Evolutionary conservation across 2,113 vertebrate genomes (phyloP), one percentile per base, ranked within the genome.

Genomic region (Anas platyrhynchos): DNA sequence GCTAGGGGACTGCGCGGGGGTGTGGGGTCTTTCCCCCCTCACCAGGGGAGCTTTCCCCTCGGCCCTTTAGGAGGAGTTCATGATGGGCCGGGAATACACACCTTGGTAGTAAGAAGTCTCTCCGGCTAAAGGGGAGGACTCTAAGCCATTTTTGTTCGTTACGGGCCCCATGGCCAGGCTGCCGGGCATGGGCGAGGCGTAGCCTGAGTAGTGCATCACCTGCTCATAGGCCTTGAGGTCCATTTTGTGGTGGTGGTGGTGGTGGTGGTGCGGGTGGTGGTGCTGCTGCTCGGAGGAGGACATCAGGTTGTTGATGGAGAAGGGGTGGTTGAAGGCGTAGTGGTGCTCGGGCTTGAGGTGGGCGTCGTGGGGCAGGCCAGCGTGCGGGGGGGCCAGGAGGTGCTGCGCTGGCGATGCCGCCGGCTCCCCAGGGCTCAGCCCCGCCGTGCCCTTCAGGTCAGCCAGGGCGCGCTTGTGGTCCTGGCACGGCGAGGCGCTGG

Each of bases 281-380:
- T 99, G 99, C 96, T 99, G 99, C 96, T 99, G 99, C 98, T 99
- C 99, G 3, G 99, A 98, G 27, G 99, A 99, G 23, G 99, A 99
- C 99, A 99, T 99, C 96, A 99, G 98, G 97, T 99, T 99, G 86
- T 99, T 99, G 97, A 99, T 99, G 96, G 99, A 99, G 98, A 99
- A 99, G 3, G 99, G 99, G 97, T 99, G 99, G 97, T 99, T 99
- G 98, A 99, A 99, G 89, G 99, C 99, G 94, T 99, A 99, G 98
- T 99, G 99, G 97, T 99, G 99, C 95, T 99, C 99, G 1, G 99
- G 98, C 97, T 99, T 99, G 58, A 99, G 98, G 97, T 99, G 99
- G 71, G 98, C 98, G 7, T 99, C 99, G 3, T 99, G 99, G 55
- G 98, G 98, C 31, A 99, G 98, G 61, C 99, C 98, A 0, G 99